These are phyloP conservation scores for Sciurus carolinensis DNA, from an alignment of 2,797 vertebrate species.

Conservation along the genomic window DNA sequence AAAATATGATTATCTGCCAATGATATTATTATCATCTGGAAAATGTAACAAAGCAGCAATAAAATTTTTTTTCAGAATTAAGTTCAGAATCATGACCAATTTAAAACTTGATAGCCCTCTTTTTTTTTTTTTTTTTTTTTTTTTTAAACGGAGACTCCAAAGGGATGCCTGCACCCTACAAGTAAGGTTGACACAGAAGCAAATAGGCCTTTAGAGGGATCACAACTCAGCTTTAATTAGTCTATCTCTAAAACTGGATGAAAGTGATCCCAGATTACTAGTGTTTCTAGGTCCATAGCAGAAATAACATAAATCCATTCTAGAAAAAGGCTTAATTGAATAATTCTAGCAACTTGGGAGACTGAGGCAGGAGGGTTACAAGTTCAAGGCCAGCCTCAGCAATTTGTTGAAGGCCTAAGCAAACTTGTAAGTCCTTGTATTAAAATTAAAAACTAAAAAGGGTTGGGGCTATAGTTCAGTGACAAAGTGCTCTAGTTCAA, in stretches of 20 bases:
- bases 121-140: background rate
- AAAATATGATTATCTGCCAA: background rate
- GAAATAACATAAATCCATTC: constrained; percentile 38
- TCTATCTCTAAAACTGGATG: background rate
- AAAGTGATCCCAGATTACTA: background rate
- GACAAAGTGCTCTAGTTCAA: too few relatives aligned
- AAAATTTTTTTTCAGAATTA: background rate
- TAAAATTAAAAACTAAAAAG: too few relatives aligned
- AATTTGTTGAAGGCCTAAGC: too few relatives aligned
- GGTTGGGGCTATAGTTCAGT: too few relatives aligned
- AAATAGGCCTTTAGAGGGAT: background rate
- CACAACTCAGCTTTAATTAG: constrained; percentile 6
- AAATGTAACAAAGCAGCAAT: constrained; percentile 4
- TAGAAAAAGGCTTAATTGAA: background rate
- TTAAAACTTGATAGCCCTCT: background rate
- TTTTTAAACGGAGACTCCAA: background rate
- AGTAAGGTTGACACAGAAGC: background rate
- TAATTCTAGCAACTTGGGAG: too few relatives aligned
- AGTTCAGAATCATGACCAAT: background rate
- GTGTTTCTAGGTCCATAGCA: background rate
- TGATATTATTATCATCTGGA: background rate
- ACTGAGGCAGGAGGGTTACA: too few relatives aligned
- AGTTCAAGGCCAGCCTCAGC: too few relatives aligned
- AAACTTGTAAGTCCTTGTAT: too few relatives aligned
- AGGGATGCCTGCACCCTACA: background rate